Evolutionary conservation across 2,888 invertebrate genomes (phyloP), one percentile per base, ranked within the genome.

Genomic region (Bombylius discolor): DNA sequence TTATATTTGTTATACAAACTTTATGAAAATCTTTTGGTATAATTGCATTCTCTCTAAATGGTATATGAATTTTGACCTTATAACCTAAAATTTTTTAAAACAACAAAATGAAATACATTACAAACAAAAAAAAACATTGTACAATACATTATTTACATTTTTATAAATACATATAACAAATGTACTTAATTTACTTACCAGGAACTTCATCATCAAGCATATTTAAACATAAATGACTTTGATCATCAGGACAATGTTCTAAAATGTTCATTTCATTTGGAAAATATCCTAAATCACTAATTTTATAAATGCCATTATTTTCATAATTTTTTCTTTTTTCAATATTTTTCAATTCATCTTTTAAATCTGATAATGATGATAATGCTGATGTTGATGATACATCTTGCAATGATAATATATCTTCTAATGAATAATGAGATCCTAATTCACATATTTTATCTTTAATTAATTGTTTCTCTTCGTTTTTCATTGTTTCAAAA

Each of bases 21-120:
- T 60, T 64, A 9, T 63, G 59, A 11, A 51, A 42, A 34, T 66
- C 64, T 9, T 42, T 42, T 8, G 56, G 51, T 4, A 66, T 49
- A 8, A 67, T 57, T 4, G 60, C 55, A 50, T 71, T 71, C 49
- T 69, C 64, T 5, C 63, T 58, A 49, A 71, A 71, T 7, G 71
- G 67, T 52, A 70, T 64, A 58, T 69, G 66, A 11, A 70, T 57
- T 61, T 67, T 67, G 5, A 71, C 62, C 47, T 57, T 64, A 51
- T 64, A 67, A 5, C 62, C 70, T 70, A 52, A 14, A 47, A 36
- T 31, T 31, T 23, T 23, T 23, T 23, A 23, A 23, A 23, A 23
- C 3, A 23, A 23, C 23, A n/a, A n/a, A n/a, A n/a, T n/a, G n/a
- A n/a, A n/a, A n/a, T n/a, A n/a, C n/a, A n/a, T n/a, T n/a, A n/a